Evolutionary conservation across 1,140 invertebrate species (phyloP), one percentile per base, ranked within the genome.

Genomic region (Campoletis sonorensis): DNA sequence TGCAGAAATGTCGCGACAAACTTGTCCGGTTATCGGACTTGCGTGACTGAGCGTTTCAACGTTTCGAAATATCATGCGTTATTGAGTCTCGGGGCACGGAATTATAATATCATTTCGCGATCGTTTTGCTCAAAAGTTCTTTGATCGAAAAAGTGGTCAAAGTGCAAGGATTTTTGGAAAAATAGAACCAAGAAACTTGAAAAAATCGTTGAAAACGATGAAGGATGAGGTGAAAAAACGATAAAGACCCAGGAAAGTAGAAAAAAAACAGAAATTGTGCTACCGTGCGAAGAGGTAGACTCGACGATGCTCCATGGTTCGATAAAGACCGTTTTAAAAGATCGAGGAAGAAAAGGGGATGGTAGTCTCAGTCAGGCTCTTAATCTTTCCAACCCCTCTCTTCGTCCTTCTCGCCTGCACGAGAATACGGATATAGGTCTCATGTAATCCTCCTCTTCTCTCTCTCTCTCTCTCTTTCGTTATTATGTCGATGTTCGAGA

Each of bases 1-100:
- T 54, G 51, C 51, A 54, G 16, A 54, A 54, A 54, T 54, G 51
- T 21, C 51, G 51, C 51, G 51, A 54, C 51, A 54, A 54, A 54
- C 51, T 54, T 21, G 18, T 18, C 51, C 51, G 16, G 51, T 54
- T 54, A 54, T 54, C 51, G 51, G 16, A n/a, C 51, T 54, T 54
- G 51, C n/a, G 51, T 11, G 18, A 8, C 51, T 16, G n/a, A 16
- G 8, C 51, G 8, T 18, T 54, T 54, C 16, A n/a, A 54, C 49
- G 3, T 18, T 2, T 54, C 16, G 18, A 54, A 54, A 18, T n/a
- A 54, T 54, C 51, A 11, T 45, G 40, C 40, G 40, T 45, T 45
- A 8, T 45, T 13, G 40, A 45, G 40, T 11, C 40, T 45, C 40
- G 3, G 13, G 11, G 18, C 51, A n/a, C n/a, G 0, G 16, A 54